A percentile compares a stretch with the other conserved stretches of the same genome.
These are phyloP conservation scores for Caenorhabditis panamensis DNA, from an alignment of 2,888 invertebrate genomes.

Conservation along the genomic window DNA sequence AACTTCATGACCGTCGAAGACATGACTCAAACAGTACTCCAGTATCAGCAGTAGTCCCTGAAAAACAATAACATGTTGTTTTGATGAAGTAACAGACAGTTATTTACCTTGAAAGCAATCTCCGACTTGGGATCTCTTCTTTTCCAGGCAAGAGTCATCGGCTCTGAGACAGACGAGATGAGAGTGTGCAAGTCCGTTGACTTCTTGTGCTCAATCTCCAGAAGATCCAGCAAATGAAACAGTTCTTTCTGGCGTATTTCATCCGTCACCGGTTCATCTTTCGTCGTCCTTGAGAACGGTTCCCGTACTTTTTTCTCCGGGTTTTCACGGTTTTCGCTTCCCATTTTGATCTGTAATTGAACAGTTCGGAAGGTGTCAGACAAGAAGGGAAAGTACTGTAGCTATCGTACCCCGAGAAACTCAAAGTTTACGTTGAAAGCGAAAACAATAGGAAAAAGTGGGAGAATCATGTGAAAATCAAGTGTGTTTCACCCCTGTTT, in stretches of 20 bases:
- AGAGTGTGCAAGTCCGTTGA: conserved; percentile 32
- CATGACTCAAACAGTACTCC: conserved; percentile 78
- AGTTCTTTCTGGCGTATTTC: conserved; percentile 47
- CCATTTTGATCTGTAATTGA: conserved; percentile 15
- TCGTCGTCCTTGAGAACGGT: conserved; percentile 41
- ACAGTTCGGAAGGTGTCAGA: too few relatives aligned
- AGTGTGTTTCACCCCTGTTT: not conserved
- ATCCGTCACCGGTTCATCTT: conserved; percentile 37
- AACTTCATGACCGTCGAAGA: conserved; percentile 70
- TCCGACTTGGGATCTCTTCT: conserved; percentile 73
- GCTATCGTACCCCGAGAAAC: not conserved
- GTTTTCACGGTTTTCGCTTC: conserved; percentile 17
- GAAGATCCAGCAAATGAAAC: conserved; percentile 40
- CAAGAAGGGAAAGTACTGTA: not conserved
- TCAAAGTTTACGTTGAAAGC: not conserved
- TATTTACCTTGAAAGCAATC: conserved; percentile 67
- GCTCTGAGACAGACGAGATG: conserved; percentile 53
- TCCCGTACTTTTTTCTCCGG: conserved; percentile 36
- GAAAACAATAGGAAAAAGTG: not conserved
- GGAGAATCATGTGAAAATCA: conserved; percentile 22
- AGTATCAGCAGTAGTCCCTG: conserved; percentile 75
- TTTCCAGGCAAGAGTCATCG: conserved; percentile 73
- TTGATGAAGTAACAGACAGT: too few relatives aligned
- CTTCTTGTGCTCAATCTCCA: conserved; percentile 44
- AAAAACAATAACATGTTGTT: not conserved